Evolutionary conservation across 2,113 vertebrate species (phyloP).

Genomic region (Romanogobio albipinnatus): DNA sequence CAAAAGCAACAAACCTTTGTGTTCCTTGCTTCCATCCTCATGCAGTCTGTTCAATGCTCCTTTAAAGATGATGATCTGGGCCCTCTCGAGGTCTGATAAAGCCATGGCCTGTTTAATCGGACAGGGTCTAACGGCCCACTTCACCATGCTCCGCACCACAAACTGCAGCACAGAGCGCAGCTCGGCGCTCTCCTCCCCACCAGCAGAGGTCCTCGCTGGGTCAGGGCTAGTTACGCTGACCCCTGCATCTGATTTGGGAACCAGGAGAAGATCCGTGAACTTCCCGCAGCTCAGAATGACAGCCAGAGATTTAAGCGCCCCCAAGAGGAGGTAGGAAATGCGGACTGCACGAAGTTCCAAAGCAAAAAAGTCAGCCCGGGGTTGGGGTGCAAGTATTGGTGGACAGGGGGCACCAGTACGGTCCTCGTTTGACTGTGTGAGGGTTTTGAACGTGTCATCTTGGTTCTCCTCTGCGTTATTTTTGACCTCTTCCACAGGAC

Average conservation of each 20-base stretch:
- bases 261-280: constrained; percentile 74
- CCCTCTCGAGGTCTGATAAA: constrained; percentile 78
- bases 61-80: constrained; percentile 81
- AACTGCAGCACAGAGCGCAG: constrained; percentile 78
- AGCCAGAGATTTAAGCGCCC: constrained; percentile 77
- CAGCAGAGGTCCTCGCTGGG: constrained; percentile 31
- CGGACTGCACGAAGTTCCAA: constrained; percentile 74
- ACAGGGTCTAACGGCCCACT: constrained; percentile 79
- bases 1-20: constrained; percentile 69
- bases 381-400: constrained; percentile 42
- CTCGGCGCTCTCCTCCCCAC: constrained; percentile 71
- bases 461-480: constrained; percentile 52
- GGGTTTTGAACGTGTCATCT: constrained; percentile 51
- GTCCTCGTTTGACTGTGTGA: constrained; percentile 54
- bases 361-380: constrained; percentile 67
- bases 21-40: constrained; percentile 68
- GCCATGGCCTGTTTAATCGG: constrained; percentile 78
- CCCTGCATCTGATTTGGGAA: constrained; percentile 61
- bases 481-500: background rate
- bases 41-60: constrained; percentile 72
- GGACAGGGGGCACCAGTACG: constrained; percentile 51
- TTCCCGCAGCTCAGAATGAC: constrained; percentile 77
- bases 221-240: constrained; percentile 45
- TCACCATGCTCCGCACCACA: constrained; percentile 82
- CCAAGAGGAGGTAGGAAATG: constrained; percentile 78